Percentiles rank a stretch among this genome's conserved stretches.
phyloP scores from a whole-genome alignment of 2,113 vertebrate species.

The Scortum barcoo region DNA sequence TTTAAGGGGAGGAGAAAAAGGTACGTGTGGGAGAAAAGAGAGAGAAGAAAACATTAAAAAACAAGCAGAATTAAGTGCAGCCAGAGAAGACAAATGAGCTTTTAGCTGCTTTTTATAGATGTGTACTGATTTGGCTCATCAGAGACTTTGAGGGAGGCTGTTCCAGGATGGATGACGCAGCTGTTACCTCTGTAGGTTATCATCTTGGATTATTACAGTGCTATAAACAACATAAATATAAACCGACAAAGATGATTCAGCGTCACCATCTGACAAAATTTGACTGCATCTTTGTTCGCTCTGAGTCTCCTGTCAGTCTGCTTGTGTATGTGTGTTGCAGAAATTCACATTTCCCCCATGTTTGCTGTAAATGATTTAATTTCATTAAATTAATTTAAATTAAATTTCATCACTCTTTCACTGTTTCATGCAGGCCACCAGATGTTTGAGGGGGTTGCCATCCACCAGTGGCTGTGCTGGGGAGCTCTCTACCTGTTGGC shows the following conservation, averaged over 20 bases:
- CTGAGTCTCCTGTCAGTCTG: background rate
- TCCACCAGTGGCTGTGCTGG: constrained; percentile 72
- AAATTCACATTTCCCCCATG: background rate
- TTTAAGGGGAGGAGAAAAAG: background rate
- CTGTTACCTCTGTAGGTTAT: constrained; percentile 4
- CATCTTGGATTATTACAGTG: background rate
- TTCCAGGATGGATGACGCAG: background rate
- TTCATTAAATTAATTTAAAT: no score
- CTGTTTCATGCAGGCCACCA: constrained; percentile 71
- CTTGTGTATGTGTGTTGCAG: background rate
- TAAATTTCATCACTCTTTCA: background rate
- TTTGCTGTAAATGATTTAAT: no score
- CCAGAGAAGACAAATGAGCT: background rate
- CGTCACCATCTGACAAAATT: constrained; percentile 14
- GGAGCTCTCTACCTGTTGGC: constrained; percentile 74
- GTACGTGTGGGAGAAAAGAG: background rate
- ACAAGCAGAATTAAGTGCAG: background rate
- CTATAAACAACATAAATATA: constrained; percentile 12
- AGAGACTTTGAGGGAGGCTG: background rate
- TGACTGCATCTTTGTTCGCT: background rate
- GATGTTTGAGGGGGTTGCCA: constrained; percentile 76
- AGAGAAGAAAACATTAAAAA: background rate
- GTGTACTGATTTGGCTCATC: background rate
- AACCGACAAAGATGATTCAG: constrained; percentile 16
- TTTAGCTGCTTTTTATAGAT: background rate